Evolutionary conservation across 2,113 vertebrate genomes (phyloP).

Genomic region (Nycticryphes semicollaris): DNA sequence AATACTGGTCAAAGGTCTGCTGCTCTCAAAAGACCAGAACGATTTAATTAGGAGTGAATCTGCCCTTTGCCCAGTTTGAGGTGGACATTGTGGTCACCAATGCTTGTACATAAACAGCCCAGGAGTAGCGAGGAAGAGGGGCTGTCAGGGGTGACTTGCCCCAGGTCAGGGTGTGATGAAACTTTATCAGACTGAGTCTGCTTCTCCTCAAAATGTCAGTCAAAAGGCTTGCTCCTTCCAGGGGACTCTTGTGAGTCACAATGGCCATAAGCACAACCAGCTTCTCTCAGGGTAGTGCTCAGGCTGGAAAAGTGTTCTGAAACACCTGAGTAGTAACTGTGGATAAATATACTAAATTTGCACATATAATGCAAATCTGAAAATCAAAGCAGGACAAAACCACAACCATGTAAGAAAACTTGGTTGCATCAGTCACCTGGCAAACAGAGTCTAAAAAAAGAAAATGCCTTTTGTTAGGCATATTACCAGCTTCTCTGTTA

Average conservation of each 20-base stretch:
- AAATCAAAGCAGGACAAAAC: not conserved
- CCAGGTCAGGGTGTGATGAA: not conserved
- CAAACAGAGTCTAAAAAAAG: not conserved
- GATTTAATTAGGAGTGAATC: not conserved
- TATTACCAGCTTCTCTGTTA: not conserved
- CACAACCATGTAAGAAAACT: not conserved
- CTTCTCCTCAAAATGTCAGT: not conserved
- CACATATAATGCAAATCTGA: not conserved
- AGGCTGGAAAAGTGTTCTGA: not conserved
- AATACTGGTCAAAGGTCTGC: not conserved
- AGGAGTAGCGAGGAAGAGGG: not conserved
- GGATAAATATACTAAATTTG: not conserved
- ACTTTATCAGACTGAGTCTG: not conserved
- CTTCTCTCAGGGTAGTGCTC: not conserved
- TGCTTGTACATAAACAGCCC: not conserved
- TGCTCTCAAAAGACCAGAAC: not conserved
- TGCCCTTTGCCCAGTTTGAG: not conserved
- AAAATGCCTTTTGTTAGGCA: not conserved
- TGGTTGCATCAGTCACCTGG: not conserved
- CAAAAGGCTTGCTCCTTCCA: not conserved
- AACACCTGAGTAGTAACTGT: not conserved
- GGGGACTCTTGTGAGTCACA: not conserved
- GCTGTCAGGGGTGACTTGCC: not conserved
- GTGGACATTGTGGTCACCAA: not conserved
- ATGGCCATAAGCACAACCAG: not conserved